Evolutionary conservation across 2,113 vertebrate species (phyloP).

Genomic region (Mobula birostris): DNA sequence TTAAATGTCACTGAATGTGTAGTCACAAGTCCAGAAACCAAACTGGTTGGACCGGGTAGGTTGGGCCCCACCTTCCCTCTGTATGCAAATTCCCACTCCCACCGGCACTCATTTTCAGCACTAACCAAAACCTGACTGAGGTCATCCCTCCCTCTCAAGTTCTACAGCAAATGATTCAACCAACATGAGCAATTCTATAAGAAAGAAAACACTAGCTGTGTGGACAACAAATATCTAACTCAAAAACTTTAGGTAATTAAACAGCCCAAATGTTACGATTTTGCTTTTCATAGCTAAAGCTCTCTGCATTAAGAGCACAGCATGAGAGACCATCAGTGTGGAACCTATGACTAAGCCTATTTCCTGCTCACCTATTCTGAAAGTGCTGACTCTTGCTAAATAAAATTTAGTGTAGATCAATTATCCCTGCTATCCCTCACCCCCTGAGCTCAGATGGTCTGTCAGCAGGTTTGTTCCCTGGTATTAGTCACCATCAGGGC

Average conservation of each 20-base stretch:
- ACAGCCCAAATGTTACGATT: neutral
- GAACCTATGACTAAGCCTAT: neutral
- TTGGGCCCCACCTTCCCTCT: constrained; percentile 21
- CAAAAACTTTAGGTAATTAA: neutral
- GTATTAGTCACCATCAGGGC: neutral
- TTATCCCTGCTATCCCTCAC: neutral
- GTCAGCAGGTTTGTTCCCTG: neutral
- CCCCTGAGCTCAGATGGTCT: neutral
- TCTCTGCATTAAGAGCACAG: neutral
- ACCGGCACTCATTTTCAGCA: neutral
- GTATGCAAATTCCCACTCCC: constrained; percentile 11
- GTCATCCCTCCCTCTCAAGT: neutral
- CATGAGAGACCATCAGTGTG: neutral
- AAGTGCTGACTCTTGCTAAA: neutral
- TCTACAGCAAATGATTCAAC: neutral
- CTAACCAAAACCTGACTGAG: neutral
- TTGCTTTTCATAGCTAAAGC: neutral
- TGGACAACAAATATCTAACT: neutral
- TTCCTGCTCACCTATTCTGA: neutral
- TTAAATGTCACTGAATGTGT: constrained; percentile 27
- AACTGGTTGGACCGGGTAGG: constrained; percentile 12
- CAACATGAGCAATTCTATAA: neutral
- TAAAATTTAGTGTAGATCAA: neutral
- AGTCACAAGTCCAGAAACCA: neutral
- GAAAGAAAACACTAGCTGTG: neutral